Conservation (phyloP, 2,797 vertebrate species). For the Danionella dracula region DNA sequence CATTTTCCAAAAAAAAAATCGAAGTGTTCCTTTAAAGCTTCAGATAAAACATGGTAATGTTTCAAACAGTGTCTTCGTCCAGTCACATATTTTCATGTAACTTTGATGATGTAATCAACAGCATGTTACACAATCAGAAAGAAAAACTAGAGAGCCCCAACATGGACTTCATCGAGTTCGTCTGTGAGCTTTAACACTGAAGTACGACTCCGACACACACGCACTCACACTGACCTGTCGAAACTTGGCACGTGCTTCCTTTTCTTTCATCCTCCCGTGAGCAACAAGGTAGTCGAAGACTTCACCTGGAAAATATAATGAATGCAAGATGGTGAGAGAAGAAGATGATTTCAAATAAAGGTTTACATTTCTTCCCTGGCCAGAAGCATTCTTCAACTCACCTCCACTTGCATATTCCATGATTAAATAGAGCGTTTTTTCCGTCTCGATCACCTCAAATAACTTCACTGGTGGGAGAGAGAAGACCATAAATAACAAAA, state of each 20-base stretch:
- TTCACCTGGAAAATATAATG: slow-evolving; percentile 74
- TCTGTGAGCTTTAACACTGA: background rate
- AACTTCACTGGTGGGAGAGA: slow-evolving; percentile 77
- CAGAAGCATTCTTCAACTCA: slow-evolving; percentile 45
- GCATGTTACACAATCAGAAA: background rate
- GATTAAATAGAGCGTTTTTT: slow-evolving; percentile 91
- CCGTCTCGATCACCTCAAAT: slow-evolving; percentile 94
- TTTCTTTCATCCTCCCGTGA: slow-evolving; percentile 99
- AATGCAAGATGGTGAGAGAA: background rate
- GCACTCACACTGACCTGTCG: slow-evolving; percentile 78
- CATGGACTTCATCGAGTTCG: background rate
- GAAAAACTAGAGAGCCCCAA: background rate
- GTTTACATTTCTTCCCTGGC: background rate
- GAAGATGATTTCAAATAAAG: background rate
- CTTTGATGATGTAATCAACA: background rate
- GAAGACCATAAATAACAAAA: slow-evolving; percentile 15
- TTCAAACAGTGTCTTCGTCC: background rate
- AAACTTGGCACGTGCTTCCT: slow-evolving; percentile 98
- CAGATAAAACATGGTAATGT: background rate
- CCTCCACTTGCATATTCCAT: slow-evolving; percentile 94
- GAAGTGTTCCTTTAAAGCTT: too few relatives aligned
- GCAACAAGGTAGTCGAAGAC: slow-evolving; percentile 99
- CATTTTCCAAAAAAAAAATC: too few relatives aligned
- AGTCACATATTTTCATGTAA: background rate
- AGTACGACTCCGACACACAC: background rate